Evolutionary conservation across 2,797 vertebrate species (phyloP), one percentile per base, ranked within the genome.

Genomic region (Salmo trutta): DNA sequence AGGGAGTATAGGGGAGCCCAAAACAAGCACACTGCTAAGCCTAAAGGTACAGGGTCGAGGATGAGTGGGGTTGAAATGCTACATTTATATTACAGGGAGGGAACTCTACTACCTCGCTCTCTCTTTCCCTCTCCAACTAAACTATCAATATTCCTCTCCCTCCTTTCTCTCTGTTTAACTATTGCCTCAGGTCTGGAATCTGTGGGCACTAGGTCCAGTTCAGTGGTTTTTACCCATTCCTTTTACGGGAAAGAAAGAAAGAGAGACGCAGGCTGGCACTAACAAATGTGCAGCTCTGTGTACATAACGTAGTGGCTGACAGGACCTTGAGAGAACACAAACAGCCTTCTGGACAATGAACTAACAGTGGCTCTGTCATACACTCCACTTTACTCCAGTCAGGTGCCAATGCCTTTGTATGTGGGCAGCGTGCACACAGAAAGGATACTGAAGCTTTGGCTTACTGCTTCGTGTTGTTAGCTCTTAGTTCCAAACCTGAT

Each of bases 111-210:
- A 47, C 10, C 41, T 12, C 31, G 2, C 6, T 36, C 33, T 36
- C 33, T 36, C 36, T 36, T 2, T 10, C 41, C 14, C 41, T 47
- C 41, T 47, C 10, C 41, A 62, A n/a, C n/a, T 4, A 56, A n/a
- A 56, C 54, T n/a, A 62, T 62, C 56, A 6, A 62, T 62, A n/a
- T 21, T 19, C 56, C 56, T 21, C n/a, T n/a, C 71, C 79, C 82
- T 78, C 78, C 77, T 74, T 62, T 79, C 68, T 82, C 76, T 83
- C 79, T 73, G 73, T 19, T 19, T 17, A 16, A 56, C 54, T n/a
- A 7, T 19, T 5, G 54, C 54, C 54, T 6, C 3, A 7, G 54
- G 16, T 56, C 54, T 7, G 54, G 54, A 19, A 16, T 56, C 5
- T 16, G 54, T 56, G 54, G 19, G 54, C 54, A 56, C 54, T n/a